Evolutionary conservation across 2,888 invertebrate genomes (phyloP).

Genomic region (Pheosia gnoma): DNA sequence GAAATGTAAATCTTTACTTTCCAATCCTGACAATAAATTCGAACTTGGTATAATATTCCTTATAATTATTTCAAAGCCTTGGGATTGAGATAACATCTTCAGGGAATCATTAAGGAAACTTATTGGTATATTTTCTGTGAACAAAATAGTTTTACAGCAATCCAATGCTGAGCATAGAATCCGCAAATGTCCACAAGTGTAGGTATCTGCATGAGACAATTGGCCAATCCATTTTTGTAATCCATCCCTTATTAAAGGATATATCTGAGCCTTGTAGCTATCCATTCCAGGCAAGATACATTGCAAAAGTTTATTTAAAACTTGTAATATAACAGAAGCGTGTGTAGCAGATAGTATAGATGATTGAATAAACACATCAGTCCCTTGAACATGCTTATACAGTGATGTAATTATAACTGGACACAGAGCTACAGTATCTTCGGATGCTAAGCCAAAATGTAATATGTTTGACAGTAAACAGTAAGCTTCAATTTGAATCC

Average conservation of each 20-base stretch:
- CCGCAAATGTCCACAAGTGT: conserved; percentile 74
- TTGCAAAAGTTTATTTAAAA: conserved; percentile 63
- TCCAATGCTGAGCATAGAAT: conserved; percentile 67
- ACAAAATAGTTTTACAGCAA: conserved; percentile 63
- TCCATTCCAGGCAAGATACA: conserved; percentile 49
- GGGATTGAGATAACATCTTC: conserved; percentile 65
- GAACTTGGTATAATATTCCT: conserved; percentile 66
- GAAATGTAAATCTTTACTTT: conserved; percentile 57
- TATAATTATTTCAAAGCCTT: conserved; percentile 72
- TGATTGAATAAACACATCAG: conserved; percentile 73
- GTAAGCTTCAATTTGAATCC: conserved; percentile 86
- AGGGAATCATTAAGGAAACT: conserved; percentile 61
- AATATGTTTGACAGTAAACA: conserved; percentile 83
- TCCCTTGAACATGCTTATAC: conserved; percentile 84
- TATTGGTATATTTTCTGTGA: conserved; percentile 56
- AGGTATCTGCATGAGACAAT: conserved; percentile 61
- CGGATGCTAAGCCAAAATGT: conserved; percentile 77
- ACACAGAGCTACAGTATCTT: conserved; percentile 74
- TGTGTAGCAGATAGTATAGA: conserved; percentile 83
- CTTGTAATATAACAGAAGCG: conserved; percentile 81
- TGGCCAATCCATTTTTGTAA: conserved; percentile 79
- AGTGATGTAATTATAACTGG: conserved; percentile 83
- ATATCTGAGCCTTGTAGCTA: conserved; percentile 62
- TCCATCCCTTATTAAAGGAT: conserved; percentile 70
- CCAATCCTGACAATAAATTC: conserved; percentile 70